phyloP scores from a whole-genome alignment of 2,797 vertebrate genomes.

The Characodon lateralis region DNA sequence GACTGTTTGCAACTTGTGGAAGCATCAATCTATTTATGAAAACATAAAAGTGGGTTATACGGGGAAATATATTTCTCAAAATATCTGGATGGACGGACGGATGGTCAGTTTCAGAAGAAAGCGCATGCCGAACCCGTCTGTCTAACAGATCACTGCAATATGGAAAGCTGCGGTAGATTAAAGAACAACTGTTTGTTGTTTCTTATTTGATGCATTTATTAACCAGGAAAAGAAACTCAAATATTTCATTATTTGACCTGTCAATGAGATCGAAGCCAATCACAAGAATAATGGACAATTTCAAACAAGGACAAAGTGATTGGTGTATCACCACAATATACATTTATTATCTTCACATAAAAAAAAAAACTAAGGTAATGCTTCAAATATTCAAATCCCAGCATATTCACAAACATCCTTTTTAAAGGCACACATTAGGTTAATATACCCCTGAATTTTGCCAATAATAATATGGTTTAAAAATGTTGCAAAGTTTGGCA shows the following conservation, averaged over 20 bases:
- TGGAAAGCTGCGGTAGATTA: not conserved
- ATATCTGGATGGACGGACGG: not conserved
- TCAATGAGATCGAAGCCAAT: not conserved
- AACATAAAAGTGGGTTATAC: not conserved
- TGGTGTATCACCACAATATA: not conserved
- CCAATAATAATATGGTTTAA: not conserved
- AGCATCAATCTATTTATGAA: not conserved
- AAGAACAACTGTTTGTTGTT: no score
- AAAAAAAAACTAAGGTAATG: not conserved
- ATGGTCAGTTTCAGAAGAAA: not conserved
- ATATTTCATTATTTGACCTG: not conserved
- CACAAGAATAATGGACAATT: not conserved
- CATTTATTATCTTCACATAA: not conserved
- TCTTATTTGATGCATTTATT: no score
- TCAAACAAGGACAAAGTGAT: not conserved
- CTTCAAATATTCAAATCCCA: not conserved
- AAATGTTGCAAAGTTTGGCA: constrained; percentile 3
- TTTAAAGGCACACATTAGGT: not conserved
- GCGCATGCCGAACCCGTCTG: not conserved
- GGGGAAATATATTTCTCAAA: not conserved
- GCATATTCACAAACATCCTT: not conserved
- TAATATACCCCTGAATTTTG: not conserved
- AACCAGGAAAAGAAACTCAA: no score
- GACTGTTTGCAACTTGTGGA: not conserved
- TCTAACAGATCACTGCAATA: not conserved